These are phyloP conservation scores for Ptychodera flava DNA, from an alignment of 35 echinoderm and acorn worm genomes.

Conservation along the genomic window DNA sequence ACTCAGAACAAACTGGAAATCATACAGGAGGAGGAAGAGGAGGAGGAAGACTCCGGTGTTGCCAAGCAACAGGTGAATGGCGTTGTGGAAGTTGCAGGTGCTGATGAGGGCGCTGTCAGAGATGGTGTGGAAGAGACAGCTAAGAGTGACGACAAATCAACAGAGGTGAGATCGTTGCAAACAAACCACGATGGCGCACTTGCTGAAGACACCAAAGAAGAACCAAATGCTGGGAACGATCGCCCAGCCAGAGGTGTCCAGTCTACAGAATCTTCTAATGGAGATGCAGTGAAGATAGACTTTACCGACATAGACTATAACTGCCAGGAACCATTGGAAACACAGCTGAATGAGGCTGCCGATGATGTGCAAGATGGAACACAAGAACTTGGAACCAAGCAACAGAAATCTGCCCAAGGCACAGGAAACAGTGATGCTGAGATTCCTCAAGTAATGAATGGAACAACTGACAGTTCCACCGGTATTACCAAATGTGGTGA, in stretches of 20 bases:
- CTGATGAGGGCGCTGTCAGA: not conserved
- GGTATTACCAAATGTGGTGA: no score
- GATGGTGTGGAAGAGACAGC: not conserved
- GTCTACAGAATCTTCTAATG: not conserved
- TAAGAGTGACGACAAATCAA: not conserved
- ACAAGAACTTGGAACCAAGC: no score
- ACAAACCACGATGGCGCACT: not conserved
- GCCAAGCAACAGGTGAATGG: not conserved
- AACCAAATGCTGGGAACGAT: conserved; percentile 14
- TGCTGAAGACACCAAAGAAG: not conserved
- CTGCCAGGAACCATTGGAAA: no score
- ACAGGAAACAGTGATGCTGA: no score
- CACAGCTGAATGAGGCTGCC: no score
- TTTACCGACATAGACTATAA: not conserved
- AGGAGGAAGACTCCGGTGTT: not conserved
- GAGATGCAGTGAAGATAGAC: conserved; percentile 5
- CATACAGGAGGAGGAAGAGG: not conserved
- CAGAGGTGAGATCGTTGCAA: not conserved
- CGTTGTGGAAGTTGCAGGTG: not conserved
- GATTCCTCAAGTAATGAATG: no score
- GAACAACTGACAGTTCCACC: no score
- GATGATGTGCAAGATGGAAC: no score
- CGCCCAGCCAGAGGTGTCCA: not conserved
- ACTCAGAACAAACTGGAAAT: conserved; percentile 17
- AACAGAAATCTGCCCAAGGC: no score